Evolutionary conservation across 2,888 invertebrate species (phyloP).

Genomic region (Drosophila longiperda): DNA sequence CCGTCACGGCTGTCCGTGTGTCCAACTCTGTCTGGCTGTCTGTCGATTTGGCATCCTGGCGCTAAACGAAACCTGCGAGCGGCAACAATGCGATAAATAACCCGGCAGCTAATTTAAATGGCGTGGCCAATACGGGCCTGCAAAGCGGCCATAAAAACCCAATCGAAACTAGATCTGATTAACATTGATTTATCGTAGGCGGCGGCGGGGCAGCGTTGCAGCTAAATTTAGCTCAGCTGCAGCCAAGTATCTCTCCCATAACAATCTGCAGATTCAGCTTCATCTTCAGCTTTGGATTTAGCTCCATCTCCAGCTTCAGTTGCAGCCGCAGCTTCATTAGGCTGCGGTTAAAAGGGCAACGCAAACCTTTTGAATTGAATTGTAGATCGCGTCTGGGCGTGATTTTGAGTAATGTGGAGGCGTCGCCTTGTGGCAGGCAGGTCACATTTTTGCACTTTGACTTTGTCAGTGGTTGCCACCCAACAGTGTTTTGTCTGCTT

Average conservation of each 20-base stretch:
- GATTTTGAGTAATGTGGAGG: conserved; percentile 77
- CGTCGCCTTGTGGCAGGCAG: conserved; percentile 44
- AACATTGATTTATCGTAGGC: conserved; percentile 82
- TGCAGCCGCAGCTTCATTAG: conserved; percentile 70
- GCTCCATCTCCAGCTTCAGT: conserved; percentile 3
- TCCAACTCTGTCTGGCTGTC: conserved; percentile 21
- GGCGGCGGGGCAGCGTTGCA: conserved; percentile 45
- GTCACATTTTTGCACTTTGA: conserved; percentile 79
- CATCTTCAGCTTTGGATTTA: not conserved
- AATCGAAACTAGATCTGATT: conserved; percentile 81
- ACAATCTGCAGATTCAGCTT: not conserved
- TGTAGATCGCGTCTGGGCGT: conserved; percentile 64
- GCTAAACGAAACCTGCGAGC: conserved; percentile 78
- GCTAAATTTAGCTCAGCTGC: conserved; percentile 67
- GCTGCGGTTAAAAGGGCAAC: conserved; percentile 63
- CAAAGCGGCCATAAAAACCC: conserved; percentile 64
- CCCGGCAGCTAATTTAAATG: conserved; percentile 84
- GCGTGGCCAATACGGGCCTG: conserved; percentile 61
- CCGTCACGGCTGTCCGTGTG: conserved; percentile 46
- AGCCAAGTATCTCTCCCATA: conserved; percentile 5
- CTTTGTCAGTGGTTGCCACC: conserved; percentile 48
- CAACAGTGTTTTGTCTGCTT: not conserved
- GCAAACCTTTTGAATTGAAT: conserved; percentile 60
- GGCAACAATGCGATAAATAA: conserved; percentile 83
- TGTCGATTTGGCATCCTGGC: conserved; percentile 62